These are phyloP conservation scores for Sitta europaea DNA, from an alignment of 2,113 vertebrate species.

Conservation along the genomic window DNA sequence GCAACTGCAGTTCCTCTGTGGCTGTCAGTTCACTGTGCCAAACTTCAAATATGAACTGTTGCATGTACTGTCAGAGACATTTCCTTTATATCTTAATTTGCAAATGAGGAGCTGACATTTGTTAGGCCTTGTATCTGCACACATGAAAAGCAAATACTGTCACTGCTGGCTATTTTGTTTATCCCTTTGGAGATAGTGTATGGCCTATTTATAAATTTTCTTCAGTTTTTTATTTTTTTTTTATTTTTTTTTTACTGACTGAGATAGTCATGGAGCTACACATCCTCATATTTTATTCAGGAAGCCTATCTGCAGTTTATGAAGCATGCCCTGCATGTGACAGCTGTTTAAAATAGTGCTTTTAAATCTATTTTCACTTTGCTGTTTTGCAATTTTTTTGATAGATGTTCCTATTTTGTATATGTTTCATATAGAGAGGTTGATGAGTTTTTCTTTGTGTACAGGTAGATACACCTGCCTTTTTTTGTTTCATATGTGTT, in stretches of 20 bases:
- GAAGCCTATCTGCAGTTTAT: conserved; percentile 68
- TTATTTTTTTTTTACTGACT: conserved; percentile 6
- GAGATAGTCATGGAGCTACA: conserved; percentile 65
- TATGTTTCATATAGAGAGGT: neutral
- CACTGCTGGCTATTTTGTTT: conserved; percentile 78
- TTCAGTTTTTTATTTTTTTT: conserved; percentile 26
- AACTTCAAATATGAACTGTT: conserved; percentile 85
- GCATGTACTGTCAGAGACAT: conserved; percentile 85
- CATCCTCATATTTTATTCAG: conserved; percentile 80
- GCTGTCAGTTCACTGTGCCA: conserved; percentile 81
- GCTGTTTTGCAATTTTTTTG: conserved; percentile 23
- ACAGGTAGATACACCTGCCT: neutral
- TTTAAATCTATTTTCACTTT: conserved; percentile 59
- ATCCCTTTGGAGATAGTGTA: conserved; percentile 71
- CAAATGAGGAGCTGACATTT: conserved; percentile 85
- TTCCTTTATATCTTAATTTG: conserved; percentile 89
- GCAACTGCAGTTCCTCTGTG: conserved; percentile 76
- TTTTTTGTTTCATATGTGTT: neutral
- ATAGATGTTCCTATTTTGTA: neutral
- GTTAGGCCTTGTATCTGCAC: conserved; percentile 75
- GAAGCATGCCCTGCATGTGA: conserved; percentile 62
- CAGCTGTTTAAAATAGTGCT: conserved; percentile 64
- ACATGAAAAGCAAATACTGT: conserved; percentile 76
- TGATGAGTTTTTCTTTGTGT: neutral
- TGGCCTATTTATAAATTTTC: conserved; percentile 72